These are phyloP conservation scores for Cheirogaleus major DNA, from an alignment of 2,797 vertebrate species.

Conservation along the genomic window DNA sequence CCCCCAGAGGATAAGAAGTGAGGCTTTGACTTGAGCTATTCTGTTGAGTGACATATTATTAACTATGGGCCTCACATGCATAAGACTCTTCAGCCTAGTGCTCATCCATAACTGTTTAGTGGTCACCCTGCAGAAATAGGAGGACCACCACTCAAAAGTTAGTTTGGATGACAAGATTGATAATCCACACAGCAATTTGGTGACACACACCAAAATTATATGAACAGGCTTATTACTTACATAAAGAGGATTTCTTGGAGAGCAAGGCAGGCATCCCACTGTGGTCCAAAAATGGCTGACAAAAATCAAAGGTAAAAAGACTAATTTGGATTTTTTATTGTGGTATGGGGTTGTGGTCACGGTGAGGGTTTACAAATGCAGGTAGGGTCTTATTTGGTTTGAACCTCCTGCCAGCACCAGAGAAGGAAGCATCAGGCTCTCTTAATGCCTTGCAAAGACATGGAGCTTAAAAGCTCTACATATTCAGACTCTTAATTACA, in stretches of 20 bases:
- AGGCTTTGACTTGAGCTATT: too few species aligned
- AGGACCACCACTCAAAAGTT: not conserved
- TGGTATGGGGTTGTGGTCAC: not conserved
- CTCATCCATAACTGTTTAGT: not conserved
- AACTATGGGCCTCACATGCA: too few species aligned
- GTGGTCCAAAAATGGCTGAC: not conserved
- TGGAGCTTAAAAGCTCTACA: not conserved
- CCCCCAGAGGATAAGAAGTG: too few species aligned
- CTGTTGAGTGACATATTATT: too few species aligned
- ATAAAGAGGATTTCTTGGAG: not conserved
- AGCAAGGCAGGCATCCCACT: too few species aligned
- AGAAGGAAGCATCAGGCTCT: not conserved
- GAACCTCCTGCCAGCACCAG: not conserved
- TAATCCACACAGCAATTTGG: not conserved
- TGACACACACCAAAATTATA: not conserved
- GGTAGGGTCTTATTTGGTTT: not conserved
- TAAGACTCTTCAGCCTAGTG: not conserved
- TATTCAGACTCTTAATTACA: not conserved
- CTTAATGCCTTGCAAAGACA: not conserved
- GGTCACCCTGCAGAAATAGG: not conserved
- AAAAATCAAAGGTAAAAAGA: not conserved
- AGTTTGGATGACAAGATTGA: not conserved
- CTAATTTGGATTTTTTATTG: not conserved
- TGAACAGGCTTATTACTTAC: not conserved
- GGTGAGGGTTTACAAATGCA: not conserved